Evolutionary conservation across 2,888 invertebrate genomes (phyloP).

Genomic region (Argyresthia goedartella): DNA sequence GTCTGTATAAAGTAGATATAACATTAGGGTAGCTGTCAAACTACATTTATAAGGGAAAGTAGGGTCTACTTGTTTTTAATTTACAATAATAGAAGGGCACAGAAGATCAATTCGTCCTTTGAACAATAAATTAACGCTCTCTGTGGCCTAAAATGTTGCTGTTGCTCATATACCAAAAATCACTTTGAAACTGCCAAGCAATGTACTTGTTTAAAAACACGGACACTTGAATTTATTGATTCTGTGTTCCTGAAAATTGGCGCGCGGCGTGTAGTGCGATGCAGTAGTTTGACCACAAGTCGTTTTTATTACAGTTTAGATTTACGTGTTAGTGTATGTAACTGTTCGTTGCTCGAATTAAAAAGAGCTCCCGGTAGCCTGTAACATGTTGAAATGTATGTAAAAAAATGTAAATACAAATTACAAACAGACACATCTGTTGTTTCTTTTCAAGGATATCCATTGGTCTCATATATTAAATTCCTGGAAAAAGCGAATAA

Average conservation of each 20-base stretch:
- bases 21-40: slow-evolving; percentile 47
- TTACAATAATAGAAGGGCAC: slow-evolving; percentile 28
- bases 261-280: slow-evolving; percentile 34
- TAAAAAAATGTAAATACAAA: slow-evolving; percentile 68
- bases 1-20: slow-evolving; percentile 48
- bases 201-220: slow-evolving; percentile 38
- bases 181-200: slow-evolving; percentile 46
- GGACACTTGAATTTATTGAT: slow-evolving; percentile 63
- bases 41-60: slow-evolving; percentile 19
- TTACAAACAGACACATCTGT: slow-evolving; percentile 23
- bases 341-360: slow-evolving; percentile 71
- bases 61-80: background rate
- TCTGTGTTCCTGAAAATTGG: slow-evolving; percentile 51
- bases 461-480: background rate
- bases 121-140: slow-evolving; percentile 51
- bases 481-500: background rate
- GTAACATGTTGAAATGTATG: slow-evolving; percentile 70
- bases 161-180: slow-evolving; percentile 46
- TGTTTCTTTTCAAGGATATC: slow-evolving; percentile 45
- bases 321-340: slow-evolving; percentile 69
- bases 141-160: slow-evolving; percentile 49
- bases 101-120: slow-evolving; percentile 53
- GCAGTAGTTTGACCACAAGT: slow-evolving; percentile 53
- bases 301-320: slow-evolving; percentile 68
- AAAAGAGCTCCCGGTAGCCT: slow-evolving; percentile 69